Conservation (phyloP, 2,888 invertebrate genomes). For the Tuberolachnus salignus region DNA sequence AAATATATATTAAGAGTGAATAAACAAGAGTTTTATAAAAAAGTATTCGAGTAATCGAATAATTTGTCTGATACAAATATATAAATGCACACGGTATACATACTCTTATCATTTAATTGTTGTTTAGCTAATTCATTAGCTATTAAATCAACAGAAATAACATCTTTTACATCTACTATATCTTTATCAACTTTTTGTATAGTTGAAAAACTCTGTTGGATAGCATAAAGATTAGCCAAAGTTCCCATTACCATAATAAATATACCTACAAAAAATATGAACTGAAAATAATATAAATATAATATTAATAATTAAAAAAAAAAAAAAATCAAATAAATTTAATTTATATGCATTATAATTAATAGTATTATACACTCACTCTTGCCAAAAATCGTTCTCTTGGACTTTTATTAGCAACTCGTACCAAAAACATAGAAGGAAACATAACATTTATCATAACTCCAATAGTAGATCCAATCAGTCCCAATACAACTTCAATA, state of each 20-base stretch:
- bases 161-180: neutral
- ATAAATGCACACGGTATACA: neutral
- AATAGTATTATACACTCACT: conserved; percentile 64
- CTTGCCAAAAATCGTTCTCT: conserved; percentile 84
- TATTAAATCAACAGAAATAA: conserved; percentile 4
- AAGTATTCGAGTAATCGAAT: neutral
- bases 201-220: conserved; percentile 30
- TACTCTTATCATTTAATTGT: neutral
- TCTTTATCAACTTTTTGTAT: conserved; percentile 14
- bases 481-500: conserved; percentile 89
- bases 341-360: neutral
- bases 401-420: conserved; percentile 81
- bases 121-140: neutral
- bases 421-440: conserved; percentile 87
- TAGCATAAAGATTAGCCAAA: conserved; percentile 77
- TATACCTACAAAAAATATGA: conserved; percentile 80
- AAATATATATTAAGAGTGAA: too few species aligned
- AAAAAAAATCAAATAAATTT: neutral
- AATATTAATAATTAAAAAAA: conserved; percentile 25
- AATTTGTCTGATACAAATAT: too few species aligned
- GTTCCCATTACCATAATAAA: conserved; percentile 88
- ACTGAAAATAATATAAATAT: conserved; percentile 65
- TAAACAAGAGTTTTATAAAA: neutral
- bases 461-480: conserved; percentile 95
- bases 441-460: conserved; percentile 91